phyloP scores from a whole-genome alignment of 2,113 vertebrate genomes.

The Hystrix cristata region DNA sequence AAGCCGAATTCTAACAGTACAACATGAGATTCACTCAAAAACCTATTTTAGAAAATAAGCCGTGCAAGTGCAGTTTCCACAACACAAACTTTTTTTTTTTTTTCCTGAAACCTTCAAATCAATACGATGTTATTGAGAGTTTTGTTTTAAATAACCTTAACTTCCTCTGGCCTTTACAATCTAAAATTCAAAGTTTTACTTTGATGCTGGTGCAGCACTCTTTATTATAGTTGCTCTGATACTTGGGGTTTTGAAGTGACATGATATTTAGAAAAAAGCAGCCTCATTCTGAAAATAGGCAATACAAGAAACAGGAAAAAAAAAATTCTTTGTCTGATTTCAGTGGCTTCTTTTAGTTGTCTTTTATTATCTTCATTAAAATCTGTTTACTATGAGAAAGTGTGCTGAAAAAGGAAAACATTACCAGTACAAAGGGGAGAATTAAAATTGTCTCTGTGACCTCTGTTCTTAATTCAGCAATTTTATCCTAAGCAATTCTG shows the following conservation, averaged over 20 bases:
- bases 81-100: background rate
- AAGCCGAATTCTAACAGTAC: background rate
- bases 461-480: background rate
- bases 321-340: background rate
- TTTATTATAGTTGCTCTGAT: background rate
- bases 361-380: background rate
- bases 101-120: background rate
- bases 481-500: background rate
- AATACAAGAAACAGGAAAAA: background rate
- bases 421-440: background rate
- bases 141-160: background rate
- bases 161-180: background rate
- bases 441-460: background rate
- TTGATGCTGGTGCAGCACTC: background rate
- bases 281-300: background rate
- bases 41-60: background rate
- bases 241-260: background rate
- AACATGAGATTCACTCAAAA: background rate
- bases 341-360: background rate
- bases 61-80: background rate
- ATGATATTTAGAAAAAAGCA: background rate
- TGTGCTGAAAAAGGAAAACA: background rate
- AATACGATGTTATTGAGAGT: background rate
- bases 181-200: background rate
- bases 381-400: background rate